phyloP scores from a whole-genome alignment of 2,797 vertebrate genomes.

The Sparidentex hasta region DNA sequence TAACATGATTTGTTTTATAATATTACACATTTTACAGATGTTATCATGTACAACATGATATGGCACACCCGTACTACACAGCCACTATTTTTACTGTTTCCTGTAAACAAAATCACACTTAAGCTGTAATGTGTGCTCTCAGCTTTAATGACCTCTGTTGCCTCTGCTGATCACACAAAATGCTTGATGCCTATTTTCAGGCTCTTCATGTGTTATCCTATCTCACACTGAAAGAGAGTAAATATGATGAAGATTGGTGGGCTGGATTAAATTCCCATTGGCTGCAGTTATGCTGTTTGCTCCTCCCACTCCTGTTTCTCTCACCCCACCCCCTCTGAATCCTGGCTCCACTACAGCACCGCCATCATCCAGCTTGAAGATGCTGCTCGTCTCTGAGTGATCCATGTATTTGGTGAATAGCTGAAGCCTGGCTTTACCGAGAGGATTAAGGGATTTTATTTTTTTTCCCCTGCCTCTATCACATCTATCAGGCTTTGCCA shows the following conservation, averaged over 20 bases:
- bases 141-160: slow-evolving; percentile 13
- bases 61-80: no score
- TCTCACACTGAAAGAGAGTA: slow-evolving; percentile 8
- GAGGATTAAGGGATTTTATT: slow-evolving; percentile 73
- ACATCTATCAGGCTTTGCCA: slow-evolving; percentile 53
- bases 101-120: slow-evolving; percentile 44
- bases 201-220: neutral
- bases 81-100: slow-evolving; percentile 7
- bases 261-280: slow-evolving; percentile 55
- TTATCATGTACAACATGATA: no score
- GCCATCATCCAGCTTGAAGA: slow-evolving; percentile 66
- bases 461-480: slow-evolving; percentile 15
- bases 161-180: neutral
- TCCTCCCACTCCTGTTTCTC: slow-evolving; percentile 62
- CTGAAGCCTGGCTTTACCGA: slow-evolving; percentile 54
- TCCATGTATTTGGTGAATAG: slow-evolving; percentile 49
- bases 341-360: slow-evolving; percentile 69
- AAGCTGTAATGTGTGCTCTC: slow-evolving; percentile 18
- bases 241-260: slow-evolving; percentile 16
- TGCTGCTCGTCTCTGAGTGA: slow-evolving; percentile 65
- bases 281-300: slow-evolving; percentile 51
- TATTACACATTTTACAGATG: no score
- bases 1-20: no score
- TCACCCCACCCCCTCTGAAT: slow-evolving; percentile 58
- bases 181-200: neutral